Evolutionary conservation across 2,797 vertebrate genomes (phyloP), one percentile per base, ranked within the genome.

Genomic region (Zenarchopterus dispar): DNA sequence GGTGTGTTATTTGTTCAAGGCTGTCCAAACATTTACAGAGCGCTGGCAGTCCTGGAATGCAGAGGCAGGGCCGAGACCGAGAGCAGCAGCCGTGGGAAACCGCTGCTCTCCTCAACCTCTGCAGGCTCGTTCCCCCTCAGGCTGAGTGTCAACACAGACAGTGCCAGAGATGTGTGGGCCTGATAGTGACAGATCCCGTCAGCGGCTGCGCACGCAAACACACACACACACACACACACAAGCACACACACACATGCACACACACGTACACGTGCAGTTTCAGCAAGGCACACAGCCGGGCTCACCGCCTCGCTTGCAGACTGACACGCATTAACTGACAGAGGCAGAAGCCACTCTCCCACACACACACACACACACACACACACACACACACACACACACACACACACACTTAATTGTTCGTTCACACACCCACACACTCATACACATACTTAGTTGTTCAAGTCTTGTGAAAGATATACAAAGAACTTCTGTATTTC

Each of bases 1-100:
- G 96, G 96, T 97, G 95, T 96, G 95, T 94, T 96, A 95, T 97
- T 97, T 97, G 96, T 96, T 96, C 94, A 95, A 94, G 93, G 94
- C 95, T 96, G 95, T 96, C 93, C 95, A 97, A 97, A 97, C 96
- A 97, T 97, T 97, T 96, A 95, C 94, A 87, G 94, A 96, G 94
- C 70, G 84, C 94, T 93, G 94, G 96, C 94, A 95, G 95, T 90
- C 94, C 73, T 93, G 95, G 96, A 97, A 97, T 97, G 95, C 91
- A 94, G 88, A 94, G 89, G 93, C 92, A 93, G 93, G 92, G 93
- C 92, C 66, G 77, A 86, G 90, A 93, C 81, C 57, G 91, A 89
- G 89, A 87, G 93, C 93, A 93, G 87, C 88, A 94, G 94, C 93
- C 96, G 95, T 96, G 96, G 96, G 96, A 97, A 96, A 96, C 93